A percentile compares a stretch with the other conserved stretches of the same genome.
phyloP scores from a whole-genome alignment of 2,113 vertebrate species.

The Nesospiza acunhae region DNA sequence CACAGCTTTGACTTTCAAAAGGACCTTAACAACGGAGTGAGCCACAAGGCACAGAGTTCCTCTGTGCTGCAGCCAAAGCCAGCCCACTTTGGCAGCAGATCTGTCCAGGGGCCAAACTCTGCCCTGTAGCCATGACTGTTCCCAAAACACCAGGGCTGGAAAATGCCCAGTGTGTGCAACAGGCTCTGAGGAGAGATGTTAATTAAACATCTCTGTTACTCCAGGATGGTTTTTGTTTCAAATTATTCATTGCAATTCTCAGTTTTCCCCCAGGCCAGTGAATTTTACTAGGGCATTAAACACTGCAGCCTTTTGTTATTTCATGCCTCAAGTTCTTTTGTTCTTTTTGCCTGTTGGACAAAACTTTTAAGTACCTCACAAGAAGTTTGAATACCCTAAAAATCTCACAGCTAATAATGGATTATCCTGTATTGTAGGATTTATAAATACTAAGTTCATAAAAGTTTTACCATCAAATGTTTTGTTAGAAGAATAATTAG shows the following conservation, averaged over 20 bases:
- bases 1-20: not conserved
- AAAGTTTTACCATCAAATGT: not conserved
- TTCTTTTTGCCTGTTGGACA: not conserved
- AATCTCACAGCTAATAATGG: not conserved
- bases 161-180: not conserved
- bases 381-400: not conserved
- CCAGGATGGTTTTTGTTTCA: not conserved
- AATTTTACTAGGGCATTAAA: not conserved
- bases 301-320: not conserved
- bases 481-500: not conserved
- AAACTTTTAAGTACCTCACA: not conserved
- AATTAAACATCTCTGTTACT: not conserved
- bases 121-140: not conserved
- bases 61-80: conserved; percentile 13
- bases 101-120: not conserved
- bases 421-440: not conserved
- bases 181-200: not conserved
- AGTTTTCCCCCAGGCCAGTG: not conserved
- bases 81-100: not conserved
- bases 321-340: not conserved
- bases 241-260: not conserved
- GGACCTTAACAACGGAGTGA: not conserved
- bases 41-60: not conserved
- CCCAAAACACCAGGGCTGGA: not conserved
- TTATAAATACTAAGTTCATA: not conserved